Base-by-base conservation (phyloP, 2,888 invertebrate genomes). In the Agrotis exclamationis region DNA sequence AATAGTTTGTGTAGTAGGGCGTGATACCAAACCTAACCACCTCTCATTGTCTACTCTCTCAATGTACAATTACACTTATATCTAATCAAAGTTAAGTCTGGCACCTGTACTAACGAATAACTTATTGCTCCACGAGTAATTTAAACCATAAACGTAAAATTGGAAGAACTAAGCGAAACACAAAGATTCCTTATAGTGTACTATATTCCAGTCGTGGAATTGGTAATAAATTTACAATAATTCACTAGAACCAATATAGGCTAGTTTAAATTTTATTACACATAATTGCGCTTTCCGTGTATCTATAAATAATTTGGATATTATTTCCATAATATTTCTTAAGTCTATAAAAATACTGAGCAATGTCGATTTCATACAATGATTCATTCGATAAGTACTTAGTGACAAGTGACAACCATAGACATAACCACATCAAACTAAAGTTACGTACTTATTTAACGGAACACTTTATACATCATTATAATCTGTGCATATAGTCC, bases 341-440 rank as follows among this genome's bases (percentile, higher is more conserved):
- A 95, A 87, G 90, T 90, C 95, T 95, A 95, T 93, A 93, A 95
- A 95, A 96, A 96, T 96, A 96, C 95, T 96, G 95, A 96, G 95
- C 95, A 96, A 95, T 90, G 89, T 94, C 91, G 90, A 92, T 94
- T 94, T 90, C 90, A 90, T 92, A 93, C 92, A 91, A 89, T 90
- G 89, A 90, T 89, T 92, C 85, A 83, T 91, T 91, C 88, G 83
- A 87, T 84, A 85, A 89, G 88, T 86, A 85, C 84, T 87, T 84
- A 85, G 88, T 84, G 90, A 92, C 90, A 90, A 90, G 88, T 85
- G 90, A 92, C 90, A 90, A 91, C 89, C 87, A 85, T 89, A 89
- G 87, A 91, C 87, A 83, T 86, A 86, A 89, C 87, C 89, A 91
- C 90, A 90, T 88, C 86, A 88, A 93, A 92, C 87, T 86, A 87